phyloP scores from a whole-genome alignment of 2,113 vertebrate species.

The Meles meles region DNA sequence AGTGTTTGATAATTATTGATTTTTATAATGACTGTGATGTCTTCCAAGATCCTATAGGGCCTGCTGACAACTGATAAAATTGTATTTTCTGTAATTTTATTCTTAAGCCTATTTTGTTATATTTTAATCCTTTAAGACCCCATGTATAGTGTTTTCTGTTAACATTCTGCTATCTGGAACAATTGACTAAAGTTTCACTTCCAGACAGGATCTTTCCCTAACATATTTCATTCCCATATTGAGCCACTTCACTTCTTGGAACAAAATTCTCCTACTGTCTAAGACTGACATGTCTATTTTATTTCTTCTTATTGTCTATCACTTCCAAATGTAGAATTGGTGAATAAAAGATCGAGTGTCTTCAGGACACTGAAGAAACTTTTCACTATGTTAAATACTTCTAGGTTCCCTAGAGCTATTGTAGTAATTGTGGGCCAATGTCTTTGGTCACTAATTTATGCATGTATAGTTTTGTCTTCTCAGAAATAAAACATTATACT shows the following conservation, averaged over 20 bases:
- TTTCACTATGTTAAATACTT: conserved; percentile 32
- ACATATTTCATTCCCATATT: not conserved
- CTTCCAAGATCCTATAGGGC: not conserved
- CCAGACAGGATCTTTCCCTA: conserved; percentile 27
- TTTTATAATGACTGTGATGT: conserved; percentile 44
- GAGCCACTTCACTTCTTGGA: conserved; percentile 46
- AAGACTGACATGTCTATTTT: conserved; percentile 43
- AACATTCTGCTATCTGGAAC: conserved; percentile 47
- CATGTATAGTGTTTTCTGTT: conserved; percentile 22
- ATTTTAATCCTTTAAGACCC: conserved; percentile 37
- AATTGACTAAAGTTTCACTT: conserved; percentile 48
- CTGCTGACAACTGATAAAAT: conserved; percentile 39
- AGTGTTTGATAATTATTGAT: conserved; percentile 38
- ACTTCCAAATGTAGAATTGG: conserved; percentile 56
- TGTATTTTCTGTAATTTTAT: conserved; percentile 44
- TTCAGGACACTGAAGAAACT: conserved; percentile 43
- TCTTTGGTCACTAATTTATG: not conserved
- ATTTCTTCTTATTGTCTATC: conserved; percentile 65
- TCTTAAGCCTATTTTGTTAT: conserved; percentile 46
- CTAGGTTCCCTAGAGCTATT: conserved; percentile 8
- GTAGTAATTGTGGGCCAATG: not conserved
- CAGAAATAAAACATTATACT: conserved; percentile 15
- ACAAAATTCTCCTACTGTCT: conserved; percentile 59
- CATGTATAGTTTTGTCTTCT: conserved; percentile 27
- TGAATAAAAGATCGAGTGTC: conserved; percentile 53